Evolutionary conservation across 2,113 vertebrate species (phyloP).

Genomic region (Thamnophis sirtalis): DNA sequence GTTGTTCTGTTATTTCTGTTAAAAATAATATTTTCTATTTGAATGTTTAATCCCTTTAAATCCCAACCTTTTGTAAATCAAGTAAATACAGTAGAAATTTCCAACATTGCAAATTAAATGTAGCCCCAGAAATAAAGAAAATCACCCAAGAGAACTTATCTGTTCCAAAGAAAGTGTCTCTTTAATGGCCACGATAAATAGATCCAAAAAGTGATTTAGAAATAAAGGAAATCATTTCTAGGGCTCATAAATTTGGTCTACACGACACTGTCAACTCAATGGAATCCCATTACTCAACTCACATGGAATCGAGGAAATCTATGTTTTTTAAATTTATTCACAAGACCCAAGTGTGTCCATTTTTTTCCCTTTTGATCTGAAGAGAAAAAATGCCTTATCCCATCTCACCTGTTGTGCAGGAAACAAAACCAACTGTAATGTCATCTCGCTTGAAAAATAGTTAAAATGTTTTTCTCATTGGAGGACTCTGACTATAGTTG

Average conservation of each 20-base stretch:
- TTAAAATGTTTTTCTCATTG: not conserved
- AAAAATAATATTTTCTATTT: not conserved
- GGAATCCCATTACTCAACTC: not conserved
- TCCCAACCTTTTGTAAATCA: not conserved
- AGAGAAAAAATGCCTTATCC: not conserved
- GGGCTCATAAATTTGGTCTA: not conserved
- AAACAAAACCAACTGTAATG: not conserved
- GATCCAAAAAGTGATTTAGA: not conserved
- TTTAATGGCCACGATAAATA: not conserved
- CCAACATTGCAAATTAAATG: not conserved
- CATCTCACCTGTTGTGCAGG: not conserved
- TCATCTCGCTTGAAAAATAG: not conserved
- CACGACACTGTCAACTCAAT: not conserved
- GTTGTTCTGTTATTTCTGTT: not conserved
- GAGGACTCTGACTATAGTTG: not conserved
- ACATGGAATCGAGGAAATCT: not conserved
- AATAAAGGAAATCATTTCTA: not conserved
- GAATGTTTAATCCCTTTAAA: not conserved
- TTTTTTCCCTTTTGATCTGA: not conserved
- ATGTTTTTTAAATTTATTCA: not conserved
- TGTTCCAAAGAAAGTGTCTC: not conserved
- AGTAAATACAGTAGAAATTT: not conserved
- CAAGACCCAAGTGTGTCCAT: not conserved
- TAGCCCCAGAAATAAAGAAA: not conserved
- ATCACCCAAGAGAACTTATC: not conserved